Evolutionary conservation across 2,113 vertebrate genomes (phyloP).

Genomic region (Aleadryas rufinucha): DNA sequence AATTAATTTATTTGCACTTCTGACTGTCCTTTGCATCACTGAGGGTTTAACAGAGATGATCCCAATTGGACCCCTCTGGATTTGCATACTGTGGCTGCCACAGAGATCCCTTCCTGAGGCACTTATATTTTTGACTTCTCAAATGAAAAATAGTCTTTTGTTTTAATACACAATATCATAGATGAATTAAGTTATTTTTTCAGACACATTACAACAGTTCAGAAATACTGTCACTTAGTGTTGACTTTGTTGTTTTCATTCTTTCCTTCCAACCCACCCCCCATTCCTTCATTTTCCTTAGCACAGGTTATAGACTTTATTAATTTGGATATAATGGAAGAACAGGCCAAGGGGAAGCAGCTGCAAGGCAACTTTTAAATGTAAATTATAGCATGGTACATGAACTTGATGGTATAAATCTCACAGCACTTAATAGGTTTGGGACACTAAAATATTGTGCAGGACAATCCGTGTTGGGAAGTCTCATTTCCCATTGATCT

Average conservation of each 20-base stretch:
- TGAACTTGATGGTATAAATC: slow-evolving; percentile 48
- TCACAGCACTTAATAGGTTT: slow-evolving; percentile 21
- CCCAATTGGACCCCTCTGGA: not conserved
- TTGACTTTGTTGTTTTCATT: not conserved
- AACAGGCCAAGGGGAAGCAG: slow-evolving; percentile 29
- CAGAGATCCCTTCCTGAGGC: not conserved
- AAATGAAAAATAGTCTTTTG: not conserved
- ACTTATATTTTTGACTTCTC: no score
- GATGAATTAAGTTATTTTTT: not conserved
- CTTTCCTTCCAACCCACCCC: not conserved
- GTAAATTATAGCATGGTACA: slow-evolving; percentile 19
- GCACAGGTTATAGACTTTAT: not conserved
- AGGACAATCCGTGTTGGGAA: not conserved
- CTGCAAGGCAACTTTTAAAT: slow-evolving; percentile 27
- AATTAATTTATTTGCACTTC: slow-evolving; percentile 15
- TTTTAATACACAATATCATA: slow-evolving; percentile 5
- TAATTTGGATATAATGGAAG: slow-evolving; percentile 41
- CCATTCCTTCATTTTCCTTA: not conserved
- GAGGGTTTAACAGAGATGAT: slow-evolving; percentile 19
- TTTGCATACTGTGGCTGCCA: slow-evolving; percentile 25
- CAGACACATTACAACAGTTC: not conserved
- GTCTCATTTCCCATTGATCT: slow-evolving; percentile 14
- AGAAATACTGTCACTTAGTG: not conserved
- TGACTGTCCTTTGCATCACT: slow-evolving; percentile 15
- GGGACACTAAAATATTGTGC: slow-evolving; percentile 20